Base-by-base conservation (phyloP, 1,140 invertebrate species). In the Drosophila lacertosa region DNA sequence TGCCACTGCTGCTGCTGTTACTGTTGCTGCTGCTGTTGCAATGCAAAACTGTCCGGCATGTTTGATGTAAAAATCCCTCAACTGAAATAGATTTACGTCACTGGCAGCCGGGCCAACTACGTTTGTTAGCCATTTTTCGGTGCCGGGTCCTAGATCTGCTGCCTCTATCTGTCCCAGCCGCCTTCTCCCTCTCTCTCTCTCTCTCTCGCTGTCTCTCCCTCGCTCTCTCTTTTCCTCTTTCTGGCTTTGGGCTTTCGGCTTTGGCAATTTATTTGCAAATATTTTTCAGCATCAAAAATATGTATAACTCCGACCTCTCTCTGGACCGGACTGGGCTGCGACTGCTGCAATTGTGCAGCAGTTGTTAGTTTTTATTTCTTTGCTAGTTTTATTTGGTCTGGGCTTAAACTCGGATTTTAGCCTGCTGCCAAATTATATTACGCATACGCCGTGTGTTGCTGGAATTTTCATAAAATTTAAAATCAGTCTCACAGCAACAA, bases 31-130 rank as follows among this genome's bases (percentile, higher is more conserved):
- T 16, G 42, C 33, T 37, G 18, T 44, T 58, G 74, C 71, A 80
- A 86, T 83, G 62, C 80, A 80, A 86, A 84, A 81, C 81, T 83
- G 81, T 86, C 80, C 82, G 62, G 65, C 66, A 86, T 88, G 77
- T 86, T 86, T 81, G 77, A 86, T 86, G 73, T 76, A 77, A 78
- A 86, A 86, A 86, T 86, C 81, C 81, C 81, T 86, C 81, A 86
- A 86, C 81, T 86, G 81, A 86, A 86, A 86, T 86, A 86, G 81
- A 86, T 86, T 86, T 86, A 88, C 81, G 81, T 86, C 82, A 88
- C 82, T 88, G 77, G 24, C 81, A 88, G 81, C 71, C 82, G 57
- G 77, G 62, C 70, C 70, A 75, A 60, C 68, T 74, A 66, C 60
- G 82, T 84, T 86, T 76, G 80, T 76, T 86, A 75, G 78, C 80